Evolutionary conservation across 2,888 invertebrate genomes (phyloP).

Genomic region (Ophion slaviceki): DNA sequence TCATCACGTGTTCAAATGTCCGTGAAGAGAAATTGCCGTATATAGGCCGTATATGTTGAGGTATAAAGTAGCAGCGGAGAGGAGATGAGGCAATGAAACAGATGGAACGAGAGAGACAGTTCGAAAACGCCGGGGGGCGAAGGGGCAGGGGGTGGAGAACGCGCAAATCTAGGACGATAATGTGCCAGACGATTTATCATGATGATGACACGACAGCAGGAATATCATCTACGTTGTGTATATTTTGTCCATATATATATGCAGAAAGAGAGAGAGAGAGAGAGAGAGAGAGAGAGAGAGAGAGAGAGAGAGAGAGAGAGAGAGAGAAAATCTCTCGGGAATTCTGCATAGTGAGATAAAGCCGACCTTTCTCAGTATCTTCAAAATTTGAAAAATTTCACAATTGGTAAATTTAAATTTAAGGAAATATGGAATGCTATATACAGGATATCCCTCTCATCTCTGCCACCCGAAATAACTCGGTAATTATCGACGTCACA

Average conservation of each 20-base stretch:
- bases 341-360: too few relatives aligned
- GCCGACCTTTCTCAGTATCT: too few relatives aligned
- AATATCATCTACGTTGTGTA: constrained; percentile 27
- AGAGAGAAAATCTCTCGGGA: too few relatives aligned
- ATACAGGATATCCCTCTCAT: too few relatives aligned
- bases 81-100: constrained; percentile 33
- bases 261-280: too few relatives aligned
- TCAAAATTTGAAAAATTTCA: too few relatives aligned
- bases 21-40: constrained; percentile 59
- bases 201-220: constrained; percentile 53
- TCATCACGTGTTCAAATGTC: constrained; percentile 6
- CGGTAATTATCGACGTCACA: too few relatives aligned
- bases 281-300: too few relatives aligned
- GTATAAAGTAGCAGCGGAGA: background rate
- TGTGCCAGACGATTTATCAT: constrained; percentile 59
- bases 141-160: background rate
- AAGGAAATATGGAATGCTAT: too few relatives aligned
- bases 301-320: too few relatives aligned
- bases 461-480: too few relatives aligned
- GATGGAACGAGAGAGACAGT: constrained; percentile 19
- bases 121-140: constrained; percentile 20
- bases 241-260: constrained; percentile 14
- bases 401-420: too few relatives aligned
- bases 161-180: constrained; percentile 42
- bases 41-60: constrained; percentile 34